Conservation (phyloP, 92 coral and sea anemone species). For the Porites cylindrica region DNA sequence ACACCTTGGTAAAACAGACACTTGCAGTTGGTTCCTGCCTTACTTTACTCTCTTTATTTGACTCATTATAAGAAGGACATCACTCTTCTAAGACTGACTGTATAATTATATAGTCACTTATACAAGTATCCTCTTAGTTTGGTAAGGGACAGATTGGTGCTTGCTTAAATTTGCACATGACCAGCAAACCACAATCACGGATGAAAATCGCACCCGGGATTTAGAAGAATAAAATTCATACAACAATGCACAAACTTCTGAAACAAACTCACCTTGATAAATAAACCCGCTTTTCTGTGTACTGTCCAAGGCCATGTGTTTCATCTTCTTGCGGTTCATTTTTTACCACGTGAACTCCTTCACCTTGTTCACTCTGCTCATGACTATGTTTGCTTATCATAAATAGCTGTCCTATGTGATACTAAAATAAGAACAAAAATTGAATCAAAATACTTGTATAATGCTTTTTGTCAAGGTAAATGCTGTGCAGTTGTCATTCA, state of each 20-base stretch:
- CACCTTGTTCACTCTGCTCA: conserved; percentile 97
- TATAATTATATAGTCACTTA: no score
- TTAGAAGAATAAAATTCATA: no score
- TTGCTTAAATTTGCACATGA: no score
- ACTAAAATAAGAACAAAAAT: conserved; percentile 52
- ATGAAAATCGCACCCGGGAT: no score
- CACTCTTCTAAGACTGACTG: no score
- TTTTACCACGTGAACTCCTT: conserved; percentile 95
- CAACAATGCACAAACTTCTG: background rate
- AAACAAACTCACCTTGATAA: conserved; percentile 78
- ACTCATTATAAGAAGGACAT: no score
- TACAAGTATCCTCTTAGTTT: no score
- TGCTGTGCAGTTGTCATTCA: background rate
- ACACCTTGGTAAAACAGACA: no score
- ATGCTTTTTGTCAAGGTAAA: background rate
- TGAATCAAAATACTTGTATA: background rate
- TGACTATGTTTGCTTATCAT: conserved; percentile 98
- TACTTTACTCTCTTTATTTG: no score
- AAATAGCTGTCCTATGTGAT: conserved; percentile 94
- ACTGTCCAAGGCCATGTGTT: conserved; percentile 88
- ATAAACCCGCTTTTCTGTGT: conserved; percentile 94
- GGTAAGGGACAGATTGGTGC: no score
- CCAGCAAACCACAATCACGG: no score
- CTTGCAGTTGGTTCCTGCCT: no score
- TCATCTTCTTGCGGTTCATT: conserved; percentile 96